Conservation (phyloP, 2,888 invertebrate genomes). For the Apamea anceps region DNA sequence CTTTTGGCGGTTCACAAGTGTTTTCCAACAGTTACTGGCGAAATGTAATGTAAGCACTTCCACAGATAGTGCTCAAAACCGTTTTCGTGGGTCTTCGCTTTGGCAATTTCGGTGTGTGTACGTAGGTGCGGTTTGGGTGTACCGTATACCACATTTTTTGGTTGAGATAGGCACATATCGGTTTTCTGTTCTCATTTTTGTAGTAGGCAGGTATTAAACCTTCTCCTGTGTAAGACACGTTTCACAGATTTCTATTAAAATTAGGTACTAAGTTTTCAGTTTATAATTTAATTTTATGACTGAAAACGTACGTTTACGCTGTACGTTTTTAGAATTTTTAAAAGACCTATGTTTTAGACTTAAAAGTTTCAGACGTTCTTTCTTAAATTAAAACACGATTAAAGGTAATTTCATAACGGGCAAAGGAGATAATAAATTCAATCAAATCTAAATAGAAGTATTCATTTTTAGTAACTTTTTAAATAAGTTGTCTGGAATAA, state of each 20-base stretch:
- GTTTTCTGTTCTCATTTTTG: neutral
- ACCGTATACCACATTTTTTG: slow-evolving; percentile 5
- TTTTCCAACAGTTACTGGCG: slow-evolving; percentile 85
- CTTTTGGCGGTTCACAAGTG: slow-evolving; percentile 85
- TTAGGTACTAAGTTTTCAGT: neutral
- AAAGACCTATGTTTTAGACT: neutral
- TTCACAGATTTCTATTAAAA: slow-evolving; percentile 5
- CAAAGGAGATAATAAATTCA: neutral
- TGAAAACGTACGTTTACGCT: neutral
- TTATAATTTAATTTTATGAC: neutral
- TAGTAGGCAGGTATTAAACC: neutral
- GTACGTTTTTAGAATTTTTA: neutral
- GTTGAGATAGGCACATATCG: neutral
- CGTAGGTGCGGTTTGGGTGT: slow-evolving; percentile 25
- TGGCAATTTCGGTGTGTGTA: slow-evolving; percentile 62
- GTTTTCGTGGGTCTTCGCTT: slow-evolving; percentile 72
- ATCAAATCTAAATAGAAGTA: neutral
- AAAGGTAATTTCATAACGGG: neutral
- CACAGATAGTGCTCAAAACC: slow-evolving; percentile 78
- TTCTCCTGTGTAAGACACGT: neutral
- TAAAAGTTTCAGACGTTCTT: neutral
- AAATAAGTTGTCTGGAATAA: neutral
- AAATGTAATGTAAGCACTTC: slow-evolving; percentile 89
- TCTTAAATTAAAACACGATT: slow-evolving; percentile 16
- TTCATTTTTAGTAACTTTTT: neutral